These are phyloP conservation scores for Siniperca knerii DNA, from an alignment of 2,113 vertebrate species.

Conservation along the genomic window DNA sequence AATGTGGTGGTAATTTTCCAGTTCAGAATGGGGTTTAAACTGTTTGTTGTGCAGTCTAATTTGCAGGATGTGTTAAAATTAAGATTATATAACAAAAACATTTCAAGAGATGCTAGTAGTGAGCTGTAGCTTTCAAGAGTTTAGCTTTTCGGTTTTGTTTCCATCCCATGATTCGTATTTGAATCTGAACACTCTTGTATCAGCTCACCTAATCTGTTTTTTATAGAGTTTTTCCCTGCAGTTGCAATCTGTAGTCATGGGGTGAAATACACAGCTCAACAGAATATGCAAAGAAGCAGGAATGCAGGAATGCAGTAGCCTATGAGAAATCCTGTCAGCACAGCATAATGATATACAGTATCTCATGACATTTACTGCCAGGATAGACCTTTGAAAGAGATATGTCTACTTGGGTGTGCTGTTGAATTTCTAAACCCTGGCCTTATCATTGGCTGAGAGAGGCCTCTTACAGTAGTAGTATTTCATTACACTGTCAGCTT, in stretches of 20 bases:
- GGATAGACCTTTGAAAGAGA: conserved; percentile 21
- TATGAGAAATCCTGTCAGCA: not conserved
- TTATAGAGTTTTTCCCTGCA: not conserved
- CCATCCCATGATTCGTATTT: not conserved
- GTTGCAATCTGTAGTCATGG: not conserved
- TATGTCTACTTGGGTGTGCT: not conserved
- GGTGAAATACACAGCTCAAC: not conserved
- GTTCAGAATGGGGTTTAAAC: conserved; percentile 24
- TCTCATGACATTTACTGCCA: conserved; percentile 27
- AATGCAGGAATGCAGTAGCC: not conserved
- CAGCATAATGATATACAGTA: conserved; percentile 8
- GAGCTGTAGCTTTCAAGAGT: not conserved
- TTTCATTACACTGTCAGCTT: conserved; percentile 58
- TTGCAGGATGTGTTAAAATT: conserved; percentile 17
- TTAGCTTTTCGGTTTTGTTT: not conserved
- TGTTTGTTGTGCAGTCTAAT: conserved; percentile 22
- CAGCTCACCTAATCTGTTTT: not conserved
- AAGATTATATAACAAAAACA: conserved; percentile 9
- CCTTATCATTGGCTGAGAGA: conserved; percentile 22
- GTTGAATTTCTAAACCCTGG: conserved; percentile 19
- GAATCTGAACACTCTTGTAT: not conserved
- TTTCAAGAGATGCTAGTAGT: not conserved
- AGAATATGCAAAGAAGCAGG: not conserved
- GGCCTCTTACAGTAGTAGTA: conserved; percentile 40
- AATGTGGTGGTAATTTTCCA: conserved; percentile 33